A percentile compares a stretch with the other conserved stretches of the same genome.
Evolutionary conservation across 2,113 vertebrate genomes (phyloP).

Genomic region (Urocolius indicus): DNA sequence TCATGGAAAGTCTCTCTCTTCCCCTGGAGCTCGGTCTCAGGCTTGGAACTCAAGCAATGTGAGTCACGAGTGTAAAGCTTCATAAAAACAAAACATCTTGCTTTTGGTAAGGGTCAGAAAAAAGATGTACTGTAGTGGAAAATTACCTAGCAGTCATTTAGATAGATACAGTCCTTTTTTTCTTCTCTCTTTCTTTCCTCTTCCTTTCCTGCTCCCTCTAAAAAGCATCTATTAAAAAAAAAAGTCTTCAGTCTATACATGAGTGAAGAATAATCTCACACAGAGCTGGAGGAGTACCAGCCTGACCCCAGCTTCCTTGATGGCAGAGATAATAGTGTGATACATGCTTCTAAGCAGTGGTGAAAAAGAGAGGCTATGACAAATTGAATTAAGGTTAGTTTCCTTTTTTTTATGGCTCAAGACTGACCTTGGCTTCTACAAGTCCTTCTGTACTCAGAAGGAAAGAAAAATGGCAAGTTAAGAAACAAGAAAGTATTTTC

Average conservation of each 20-base stretch:
- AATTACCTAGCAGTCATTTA: background rate
- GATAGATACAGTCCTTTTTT: background rate
- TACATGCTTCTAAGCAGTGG: background rate
- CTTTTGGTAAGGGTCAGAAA: background rate
- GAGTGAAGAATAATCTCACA: background rate
- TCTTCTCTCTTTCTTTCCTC: background rate
- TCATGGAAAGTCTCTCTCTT: background rate
- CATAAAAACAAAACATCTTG: background rate
- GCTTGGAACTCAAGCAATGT: background rate
- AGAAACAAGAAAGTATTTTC: background rate
- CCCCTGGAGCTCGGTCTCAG: background rate
- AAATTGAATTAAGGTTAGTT: constrained; percentile 4
- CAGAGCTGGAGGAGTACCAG: background rate
- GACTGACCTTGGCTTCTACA: constrained; percentile 18
- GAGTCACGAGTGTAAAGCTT: background rate
- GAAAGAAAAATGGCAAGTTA: constrained; percentile 30
- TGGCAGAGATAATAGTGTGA: background rate
- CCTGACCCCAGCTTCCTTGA: constrained; percentile 2
- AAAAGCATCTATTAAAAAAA: background rate
- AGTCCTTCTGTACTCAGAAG: constrained; percentile 10
- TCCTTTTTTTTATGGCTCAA: background rate
- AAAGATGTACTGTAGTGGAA: background rate
- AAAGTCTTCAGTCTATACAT: background rate
- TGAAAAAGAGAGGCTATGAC: background rate
- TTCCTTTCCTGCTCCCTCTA: background rate